These are phyloP conservation scores for Alouatta caraya DNA, from an alignment of 2,797 vertebrate species.

Conservation along the genomic window DNA sequence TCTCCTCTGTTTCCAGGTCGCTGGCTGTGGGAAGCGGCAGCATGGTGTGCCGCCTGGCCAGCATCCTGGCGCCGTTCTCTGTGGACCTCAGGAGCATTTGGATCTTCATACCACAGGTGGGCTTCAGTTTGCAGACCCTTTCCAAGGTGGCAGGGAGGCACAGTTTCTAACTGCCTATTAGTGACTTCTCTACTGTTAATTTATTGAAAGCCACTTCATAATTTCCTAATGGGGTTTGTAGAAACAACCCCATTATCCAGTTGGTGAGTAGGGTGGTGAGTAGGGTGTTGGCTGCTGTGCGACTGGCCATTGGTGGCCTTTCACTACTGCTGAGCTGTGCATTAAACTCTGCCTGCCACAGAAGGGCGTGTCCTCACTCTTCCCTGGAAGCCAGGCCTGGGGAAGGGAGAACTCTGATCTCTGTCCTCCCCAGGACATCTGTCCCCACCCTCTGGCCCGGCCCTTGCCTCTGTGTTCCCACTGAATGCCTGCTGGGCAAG, in stretches of 20 bases:
- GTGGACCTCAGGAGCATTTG: constrained; percentile 90
- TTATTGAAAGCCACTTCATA: background rate
- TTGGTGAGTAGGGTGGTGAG: background rate
- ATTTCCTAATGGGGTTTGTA: background rate
- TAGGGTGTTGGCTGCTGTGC: background rate
- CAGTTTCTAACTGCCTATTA: background rate
- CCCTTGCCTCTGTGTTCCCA: background rate
- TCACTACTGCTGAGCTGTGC: background rate
- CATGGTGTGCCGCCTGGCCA: constrained; percentile 94
- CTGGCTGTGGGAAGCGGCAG: constrained; percentile 94
- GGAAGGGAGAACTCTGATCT: background rate
- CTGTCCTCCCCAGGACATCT: background rate
- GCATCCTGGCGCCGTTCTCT: constrained; percentile 92
- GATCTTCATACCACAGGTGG: constrained; percentile 92
- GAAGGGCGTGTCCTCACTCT: background rate
- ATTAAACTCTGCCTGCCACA: too few relatives aligned
- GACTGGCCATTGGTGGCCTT: background rate
- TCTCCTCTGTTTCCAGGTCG: constrained; percentile 83
- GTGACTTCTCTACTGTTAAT: background rate
- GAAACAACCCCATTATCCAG: background rate
- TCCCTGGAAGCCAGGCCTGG: background rate
- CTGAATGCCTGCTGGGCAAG: background rate
- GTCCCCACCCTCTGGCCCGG: too few relatives aligned
- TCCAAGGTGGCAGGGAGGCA: background rate
- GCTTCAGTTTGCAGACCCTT: constrained; percentile 26